Base-by-base conservation (phyloP, 2,797 vertebrate genomes). In the Coreius guichenoti region DNA sequence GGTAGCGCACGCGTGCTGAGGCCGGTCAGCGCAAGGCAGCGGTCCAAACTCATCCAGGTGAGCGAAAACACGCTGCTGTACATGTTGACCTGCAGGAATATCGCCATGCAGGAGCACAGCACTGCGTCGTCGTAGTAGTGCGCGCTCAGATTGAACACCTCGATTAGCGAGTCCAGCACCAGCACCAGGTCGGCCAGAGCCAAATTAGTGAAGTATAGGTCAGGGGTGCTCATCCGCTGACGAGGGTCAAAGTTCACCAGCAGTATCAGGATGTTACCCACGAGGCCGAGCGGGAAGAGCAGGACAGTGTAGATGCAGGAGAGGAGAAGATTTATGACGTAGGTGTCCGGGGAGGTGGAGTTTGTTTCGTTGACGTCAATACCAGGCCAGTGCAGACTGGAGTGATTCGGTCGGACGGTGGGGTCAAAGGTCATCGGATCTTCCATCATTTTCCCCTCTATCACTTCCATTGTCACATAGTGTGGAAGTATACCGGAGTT, bases 51-150 rank as follows among this genome's bases (percentile, higher is more conserved):
- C 97, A 98, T 98, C 97, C 97, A 98, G 4, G 97, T 97, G 75
- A 98, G 93, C 91, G 97, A 98, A 94, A 99, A 98, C 89, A 98
- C 94, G 8, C 97, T 98, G 95, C 97, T 98, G 93, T 99, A 98
- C 97, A 98, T 97, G 94, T 98, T 98, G 90, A 96, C 94, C 93
- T 99, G 96, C 90, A 98, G 95, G 92, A 98, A 98, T 70, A 99
- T 93, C 0, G 96, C 96, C 97, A 98, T 98, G 89, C 97, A 98
- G 84, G 97, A 97, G 86, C 97, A 98, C 23, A 98, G 95, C 45
- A 93, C 94, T 0, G 96, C 92, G 13, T 95, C 95, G 88, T 98
- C 95, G 0, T 98, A 98, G 88, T 98, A 98, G 47, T 95, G 96
- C 86, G 95, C 94, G 0, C 95, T 96, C 47, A 98, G 95, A 91